Conservation (phyloP, 2,888 invertebrate genomes). For the Homarus gammarus region DNA sequence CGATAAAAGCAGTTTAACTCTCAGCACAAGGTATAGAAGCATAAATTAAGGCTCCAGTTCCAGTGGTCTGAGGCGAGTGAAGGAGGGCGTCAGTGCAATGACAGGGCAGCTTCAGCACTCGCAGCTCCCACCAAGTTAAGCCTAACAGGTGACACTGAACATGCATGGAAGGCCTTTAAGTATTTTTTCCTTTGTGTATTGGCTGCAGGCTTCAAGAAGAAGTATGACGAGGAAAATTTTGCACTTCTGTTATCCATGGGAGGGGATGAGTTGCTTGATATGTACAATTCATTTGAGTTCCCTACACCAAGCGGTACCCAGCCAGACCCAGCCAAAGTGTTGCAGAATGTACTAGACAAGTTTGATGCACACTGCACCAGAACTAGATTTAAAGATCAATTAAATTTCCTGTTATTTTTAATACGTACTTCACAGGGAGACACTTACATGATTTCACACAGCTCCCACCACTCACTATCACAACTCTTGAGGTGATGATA, state of each 20-base stretch:
- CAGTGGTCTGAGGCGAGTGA: not conserved
- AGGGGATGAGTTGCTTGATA: not conserved
- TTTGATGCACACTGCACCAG: slow-evolving; percentile 9
- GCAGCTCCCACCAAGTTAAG: not conserved
- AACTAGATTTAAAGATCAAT: too few species aligned
- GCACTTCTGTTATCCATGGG: not conserved
- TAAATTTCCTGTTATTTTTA: too few species aligned
- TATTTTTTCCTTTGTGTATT: not conserved
- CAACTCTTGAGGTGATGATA: too few species aligned
- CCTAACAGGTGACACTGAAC: too few species aligned
- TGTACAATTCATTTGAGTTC: slow-evolving; percentile 14
- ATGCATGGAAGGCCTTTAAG: not conserved
- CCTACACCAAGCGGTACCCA: not conserved
- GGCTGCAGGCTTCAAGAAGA: not conserved
- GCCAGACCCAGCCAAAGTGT: not conserved
- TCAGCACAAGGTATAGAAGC: too few species aligned
- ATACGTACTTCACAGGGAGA: too few species aligned
- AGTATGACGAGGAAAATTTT: not conserved
- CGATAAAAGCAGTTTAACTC: too few species aligned
- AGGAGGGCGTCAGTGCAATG: too few species aligned
- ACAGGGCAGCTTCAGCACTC: not conserved
- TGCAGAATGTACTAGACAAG: not conserved
- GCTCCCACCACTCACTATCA: too few species aligned
- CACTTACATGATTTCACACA: too few species aligned
- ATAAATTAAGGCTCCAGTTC: not conserved